phyloP scores from a whole-genome alignment of 2,113 vertebrate species.

The Rutilus rutilus region DNA sequence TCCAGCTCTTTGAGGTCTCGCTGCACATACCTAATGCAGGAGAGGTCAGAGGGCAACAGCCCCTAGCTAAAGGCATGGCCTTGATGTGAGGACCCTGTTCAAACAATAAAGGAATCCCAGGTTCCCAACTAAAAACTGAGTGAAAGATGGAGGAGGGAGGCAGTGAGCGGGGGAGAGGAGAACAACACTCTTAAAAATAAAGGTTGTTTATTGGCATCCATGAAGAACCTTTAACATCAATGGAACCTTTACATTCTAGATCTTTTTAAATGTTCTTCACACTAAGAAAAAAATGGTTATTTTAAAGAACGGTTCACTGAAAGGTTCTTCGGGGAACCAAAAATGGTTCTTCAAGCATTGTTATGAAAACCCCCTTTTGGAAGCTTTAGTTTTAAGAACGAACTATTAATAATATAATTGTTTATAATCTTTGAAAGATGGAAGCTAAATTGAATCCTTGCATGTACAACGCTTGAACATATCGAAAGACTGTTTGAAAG shows the following conservation, averaged over 20 bases:
- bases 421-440: background rate
- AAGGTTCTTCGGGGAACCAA: no score
- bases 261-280: no score
- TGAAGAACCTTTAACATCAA: no score
- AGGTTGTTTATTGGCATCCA: no score
- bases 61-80: conserved; percentile 78
- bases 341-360: no score
- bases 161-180: conserved; percentile 56
- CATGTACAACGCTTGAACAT: background rate
- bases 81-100: conserved; percentile 81
- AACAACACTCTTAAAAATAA: background rate
- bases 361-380: no score
- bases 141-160: conserved; percentile 70
- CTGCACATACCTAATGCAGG: conserved; percentile 75
- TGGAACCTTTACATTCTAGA: no score
- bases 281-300: no score
- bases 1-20: conserved; percentile 64
- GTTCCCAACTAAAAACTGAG: conserved; percentile 62
- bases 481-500: background rate
- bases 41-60: conserved; percentile 80
- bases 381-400: no score
- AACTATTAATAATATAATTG: background rate
- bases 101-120: conserved; percentile 83
- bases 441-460: background rate
- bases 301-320: no score